Evolutionary conservation across 2,797 vertebrate genomes (phyloP).

Genomic region (Tenualosa ilisha): DNA sequence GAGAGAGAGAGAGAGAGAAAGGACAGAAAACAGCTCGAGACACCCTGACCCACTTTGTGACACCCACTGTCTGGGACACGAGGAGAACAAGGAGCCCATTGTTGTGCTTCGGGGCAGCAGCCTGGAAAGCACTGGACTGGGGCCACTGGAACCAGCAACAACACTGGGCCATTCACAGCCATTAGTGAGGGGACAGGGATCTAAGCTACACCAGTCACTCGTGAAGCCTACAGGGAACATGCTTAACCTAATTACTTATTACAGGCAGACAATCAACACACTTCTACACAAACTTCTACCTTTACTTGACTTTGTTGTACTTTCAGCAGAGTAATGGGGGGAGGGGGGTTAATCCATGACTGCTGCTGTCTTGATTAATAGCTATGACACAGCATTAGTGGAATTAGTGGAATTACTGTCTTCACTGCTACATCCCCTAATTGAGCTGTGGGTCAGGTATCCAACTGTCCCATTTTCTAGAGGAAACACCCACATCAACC

Average conservation of each 20-base stretch:
- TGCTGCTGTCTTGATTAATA: background rate
- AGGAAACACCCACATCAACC: background rate
- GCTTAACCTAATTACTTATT: background rate
- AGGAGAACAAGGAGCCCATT: slow-evolving; percentile 46
- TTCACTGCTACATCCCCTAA: background rate
- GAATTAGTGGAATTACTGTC: background rate
- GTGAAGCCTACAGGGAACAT: background rate
- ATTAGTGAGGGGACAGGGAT: slow-evolving; percentile 21
- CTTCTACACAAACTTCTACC: too few relatives aligned
- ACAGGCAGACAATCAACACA: background rate
- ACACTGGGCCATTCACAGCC: slow-evolving; percentile 20
- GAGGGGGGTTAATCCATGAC: background rate
- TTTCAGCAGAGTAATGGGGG: background rate
- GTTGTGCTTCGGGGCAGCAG: slow-evolving; percentile 30
- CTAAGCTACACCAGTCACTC: slow-evolving; percentile 13
- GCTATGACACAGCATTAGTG: background rate
- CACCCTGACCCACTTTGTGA: slow-evolving; percentile 46
- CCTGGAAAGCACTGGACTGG: slow-evolving; percentile 21
- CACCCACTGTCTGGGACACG: slow-evolving; percentile 38
- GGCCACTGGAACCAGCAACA: slow-evolving; percentile 16
- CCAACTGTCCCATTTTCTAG: background rate
- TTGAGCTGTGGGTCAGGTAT: background rate
- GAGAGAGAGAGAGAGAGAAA: background rate
- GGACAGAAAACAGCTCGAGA: slow-evolving; percentile 18
- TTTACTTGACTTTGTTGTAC: background rate